Percentiles rank a stretch among this genome's conserved stretches.
Conservation (phyloP, 2,113 vertebrate genomes). For the Himantopus leucocephalus region DNA sequence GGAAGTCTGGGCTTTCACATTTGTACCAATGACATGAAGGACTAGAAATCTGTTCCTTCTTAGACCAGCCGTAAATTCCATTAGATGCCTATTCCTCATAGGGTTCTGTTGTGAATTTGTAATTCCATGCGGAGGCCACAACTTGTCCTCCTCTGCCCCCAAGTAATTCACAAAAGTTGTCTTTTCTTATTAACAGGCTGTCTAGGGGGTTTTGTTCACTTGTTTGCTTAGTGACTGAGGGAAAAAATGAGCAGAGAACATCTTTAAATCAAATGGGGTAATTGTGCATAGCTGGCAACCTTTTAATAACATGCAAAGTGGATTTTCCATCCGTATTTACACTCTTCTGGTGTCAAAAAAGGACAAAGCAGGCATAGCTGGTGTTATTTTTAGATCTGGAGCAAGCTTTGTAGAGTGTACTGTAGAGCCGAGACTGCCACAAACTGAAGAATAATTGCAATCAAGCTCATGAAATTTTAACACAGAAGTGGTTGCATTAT, state of each 20-base stretch:
- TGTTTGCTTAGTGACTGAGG: neutral
- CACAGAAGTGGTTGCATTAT: constrained; percentile 45
- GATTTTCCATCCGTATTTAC: constrained; percentile 4
- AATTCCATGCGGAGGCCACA: neutral
- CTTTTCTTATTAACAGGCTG: neutral
- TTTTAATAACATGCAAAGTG: neutral
- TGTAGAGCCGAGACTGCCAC: neutral
- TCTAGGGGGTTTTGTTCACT: neutral
- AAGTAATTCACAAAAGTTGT: neutral
- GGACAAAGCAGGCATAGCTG: neutral
- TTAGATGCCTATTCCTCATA: neutral
- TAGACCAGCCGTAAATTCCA: neutral
- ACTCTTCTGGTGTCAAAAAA: neutral
- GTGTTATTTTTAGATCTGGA: constrained; percentile 39
- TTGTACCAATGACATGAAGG: neutral
- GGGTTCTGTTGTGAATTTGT: neutral
- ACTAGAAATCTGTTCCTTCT: neutral
- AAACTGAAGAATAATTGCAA: constrained; percentile 49
- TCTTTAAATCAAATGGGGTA: neutral
- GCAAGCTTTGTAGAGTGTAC: neutral
- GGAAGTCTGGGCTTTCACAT: neutral
- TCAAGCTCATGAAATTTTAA: constrained; percentile 66
- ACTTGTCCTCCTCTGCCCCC: neutral
- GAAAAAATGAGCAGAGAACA: neutral
- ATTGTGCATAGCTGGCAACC: neutral